Conservation (phyloP, 2,113 vertebrate genomes). For the Lethenteron camtschaticum region DNA sequence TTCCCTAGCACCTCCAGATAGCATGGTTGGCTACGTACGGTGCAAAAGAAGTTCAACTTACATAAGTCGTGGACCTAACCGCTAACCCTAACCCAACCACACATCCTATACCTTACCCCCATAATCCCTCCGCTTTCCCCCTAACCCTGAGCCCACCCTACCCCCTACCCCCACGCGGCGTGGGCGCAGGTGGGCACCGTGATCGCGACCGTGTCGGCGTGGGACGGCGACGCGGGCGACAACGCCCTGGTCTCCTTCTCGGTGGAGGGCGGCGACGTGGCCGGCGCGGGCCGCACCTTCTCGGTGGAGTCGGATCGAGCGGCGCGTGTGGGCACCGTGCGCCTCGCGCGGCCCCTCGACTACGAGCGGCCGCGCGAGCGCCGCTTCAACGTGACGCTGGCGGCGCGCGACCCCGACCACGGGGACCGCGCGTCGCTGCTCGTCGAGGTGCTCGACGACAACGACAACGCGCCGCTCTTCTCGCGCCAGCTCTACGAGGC, state of each 20-base stretch:
- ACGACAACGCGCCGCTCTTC: constrained; percentile 37
- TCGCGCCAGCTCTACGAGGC: too few relatives aligned
- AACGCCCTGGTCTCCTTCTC: constrained; percentile 48
- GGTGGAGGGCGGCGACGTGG: constrained; percentile 33
- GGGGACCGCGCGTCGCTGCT: constrained; percentile 39
- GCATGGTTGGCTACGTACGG: too few relatives aligned
- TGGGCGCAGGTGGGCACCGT: constrained; percentile 23
- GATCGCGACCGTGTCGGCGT: constrained; percentile 35
- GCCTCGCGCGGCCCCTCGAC: constrained; percentile 43
- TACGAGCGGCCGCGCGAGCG: constrained; percentile 47
- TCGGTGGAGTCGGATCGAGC: constrained; percentile 38
- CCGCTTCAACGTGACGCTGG: constrained; percentile 47
- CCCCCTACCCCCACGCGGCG: too few relatives aligned
- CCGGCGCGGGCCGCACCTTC: constrained; percentile 41
- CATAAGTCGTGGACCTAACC: too few relatives aligned
- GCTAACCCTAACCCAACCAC: too few relatives aligned
- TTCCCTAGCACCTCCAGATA: too few relatives aligned
- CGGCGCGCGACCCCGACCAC: constrained; percentile 50
- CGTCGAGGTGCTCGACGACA: constrained; percentile 52
- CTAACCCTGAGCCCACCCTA: too few relatives aligned
- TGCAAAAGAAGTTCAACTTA: too few relatives aligned
- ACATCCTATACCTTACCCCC: too few relatives aligned
- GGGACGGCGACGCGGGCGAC: constrained; percentile 36
- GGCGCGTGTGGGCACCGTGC: constrained; percentile 33
- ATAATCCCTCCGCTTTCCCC: too few relatives aligned